phyloP scores from a whole-genome alignment of 35 echinoderm and acorn worm species.

The Ophiothrix spiculata region DNA sequence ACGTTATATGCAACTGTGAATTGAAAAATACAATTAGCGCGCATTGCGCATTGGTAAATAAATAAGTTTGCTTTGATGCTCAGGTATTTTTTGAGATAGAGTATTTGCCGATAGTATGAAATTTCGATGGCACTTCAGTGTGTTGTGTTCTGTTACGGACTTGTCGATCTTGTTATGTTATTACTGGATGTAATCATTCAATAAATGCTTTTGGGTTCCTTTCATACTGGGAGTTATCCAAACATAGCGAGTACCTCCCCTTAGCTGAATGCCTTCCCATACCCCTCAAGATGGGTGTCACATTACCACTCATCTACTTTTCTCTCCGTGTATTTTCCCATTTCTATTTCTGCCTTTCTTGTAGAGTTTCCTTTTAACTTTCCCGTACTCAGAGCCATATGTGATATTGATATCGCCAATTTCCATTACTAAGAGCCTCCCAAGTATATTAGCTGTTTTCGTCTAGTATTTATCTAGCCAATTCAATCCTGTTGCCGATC shows the following conservation, averaged over 20 bases:
- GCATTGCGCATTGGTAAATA: too few species aligned
- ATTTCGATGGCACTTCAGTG: too few species aligned
- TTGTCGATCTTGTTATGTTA: too few species aligned
- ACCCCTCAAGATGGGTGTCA: neutral
- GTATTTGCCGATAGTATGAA: too few species aligned
- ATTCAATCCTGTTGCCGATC: neutral
- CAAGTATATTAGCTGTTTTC: slow-evolving; percentile 7
- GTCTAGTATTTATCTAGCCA: neutral
- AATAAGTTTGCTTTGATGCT: too few species aligned
- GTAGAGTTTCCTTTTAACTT: slow-evolving; percentile 6
- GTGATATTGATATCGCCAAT: slow-evolving; percentile 6
- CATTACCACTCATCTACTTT: neutral
- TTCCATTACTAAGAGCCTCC: slow-evolving; percentile 1
- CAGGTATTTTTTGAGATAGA: too few species aligned
- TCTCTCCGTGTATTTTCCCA: neutral
- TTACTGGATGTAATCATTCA: neutral
- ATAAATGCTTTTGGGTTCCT: neutral
- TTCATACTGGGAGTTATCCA: neutral
- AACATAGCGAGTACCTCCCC: neutral
- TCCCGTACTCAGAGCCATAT: neutral
- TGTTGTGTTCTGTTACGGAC: too few species aligned
- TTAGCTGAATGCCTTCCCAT: neutral
- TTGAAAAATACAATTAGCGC: too few species aligned
- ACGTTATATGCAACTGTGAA: too few species aligned
- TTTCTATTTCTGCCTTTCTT: neutral